Conservation (phyloP, 2,888 invertebrate genomes). For the Lampropteryx suffumata region DNA sequence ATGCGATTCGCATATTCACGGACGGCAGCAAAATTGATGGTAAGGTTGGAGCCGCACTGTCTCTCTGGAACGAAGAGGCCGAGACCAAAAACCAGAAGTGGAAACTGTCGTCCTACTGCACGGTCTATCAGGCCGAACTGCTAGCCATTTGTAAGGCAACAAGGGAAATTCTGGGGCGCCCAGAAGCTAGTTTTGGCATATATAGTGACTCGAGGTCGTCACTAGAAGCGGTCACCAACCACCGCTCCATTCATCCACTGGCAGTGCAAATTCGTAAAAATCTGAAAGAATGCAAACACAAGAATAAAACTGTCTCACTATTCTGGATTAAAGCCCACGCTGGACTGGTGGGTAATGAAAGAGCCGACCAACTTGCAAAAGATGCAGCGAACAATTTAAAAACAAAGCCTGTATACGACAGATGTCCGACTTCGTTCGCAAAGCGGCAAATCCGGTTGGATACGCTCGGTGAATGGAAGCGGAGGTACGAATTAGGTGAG, state of each 20-base stretch:
- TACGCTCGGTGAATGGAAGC: not conserved
- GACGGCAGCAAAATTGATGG: slow-evolving; percentile 20
- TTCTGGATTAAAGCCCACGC: not conserved
- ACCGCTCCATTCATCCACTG: slow-evolving; percentile 3
- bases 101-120: slow-evolving; percentile 9
- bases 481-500: not conserved
- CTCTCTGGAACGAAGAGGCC: not conserved
- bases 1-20: slow-evolving; percentile 7
- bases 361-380: not conserved
- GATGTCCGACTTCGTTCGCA: not conserved
- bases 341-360: not conserved
- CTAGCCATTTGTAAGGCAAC: slow-evolving; percentile 2
- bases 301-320: not conserved
- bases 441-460: not conserved
- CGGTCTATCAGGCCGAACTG: slow-evolving; percentile 11
- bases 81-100: not conserved
- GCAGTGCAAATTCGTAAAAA: not conserved
- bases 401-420: not conserved
- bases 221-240: not conserved
- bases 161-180: not conserved
- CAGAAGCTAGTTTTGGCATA: not conserved
- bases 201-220: slow-evolving; percentile 15
- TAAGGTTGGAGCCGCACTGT: slow-evolving; percentile 10
- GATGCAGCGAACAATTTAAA: not conserved
- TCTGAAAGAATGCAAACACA: not conserved